A percentile compares a stretch with the other conserved stretches of the same genome.
phyloP scores from a whole-genome alignment of 1,140 invertebrate genomes.

The Dinoponera quadriceps region DNA sequence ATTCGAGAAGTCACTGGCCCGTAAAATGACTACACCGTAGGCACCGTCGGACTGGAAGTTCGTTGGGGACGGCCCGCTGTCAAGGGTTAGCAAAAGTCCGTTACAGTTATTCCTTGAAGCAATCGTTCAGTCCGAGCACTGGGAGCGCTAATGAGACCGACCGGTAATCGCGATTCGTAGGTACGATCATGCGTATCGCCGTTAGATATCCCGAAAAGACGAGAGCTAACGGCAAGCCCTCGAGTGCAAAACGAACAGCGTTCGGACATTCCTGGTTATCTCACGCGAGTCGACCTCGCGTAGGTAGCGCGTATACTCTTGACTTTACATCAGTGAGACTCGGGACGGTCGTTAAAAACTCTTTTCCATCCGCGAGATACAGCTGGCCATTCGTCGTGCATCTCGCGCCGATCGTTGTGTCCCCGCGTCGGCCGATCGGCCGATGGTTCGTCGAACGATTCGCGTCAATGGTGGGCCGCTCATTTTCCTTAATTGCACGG shows the following conservation, averaged over 20 bases:
- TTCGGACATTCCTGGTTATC: too few relatives aligned
- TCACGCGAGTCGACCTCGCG: too few relatives aligned
- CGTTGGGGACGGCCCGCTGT: constrained; percentile 54
- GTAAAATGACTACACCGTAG: constrained; percentile 74
- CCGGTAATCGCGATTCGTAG: constrained; percentile 9
- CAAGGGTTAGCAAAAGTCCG: constrained; percentile 64
- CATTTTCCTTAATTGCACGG: constrained; percentile 45
- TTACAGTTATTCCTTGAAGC: constrained; percentile 56
- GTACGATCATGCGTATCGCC: too few relatives aligned
- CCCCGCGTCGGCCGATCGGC: background rate
- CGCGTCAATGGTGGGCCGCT: background rate
- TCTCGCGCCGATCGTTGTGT: background rate
- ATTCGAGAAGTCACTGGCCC: constrained; percentile 66
- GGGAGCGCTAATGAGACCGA: constrained; percentile 19
- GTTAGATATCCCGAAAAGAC: too few relatives aligned
- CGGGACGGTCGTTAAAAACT: too few relatives aligned
- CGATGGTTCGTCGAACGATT: constrained; percentile 14
- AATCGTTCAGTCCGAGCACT: constrained; percentile 48
- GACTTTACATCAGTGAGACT: too few relatives aligned
- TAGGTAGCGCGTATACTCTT: too few relatives aligned
- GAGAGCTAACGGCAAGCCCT: too few relatives aligned
- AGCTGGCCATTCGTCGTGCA: too few relatives aligned
- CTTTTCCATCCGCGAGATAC: too few relatives aligned
- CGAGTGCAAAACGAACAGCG: too few relatives aligned
- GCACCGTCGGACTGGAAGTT: constrained; percentile 63